phyloP scores from a whole-genome alignment of 2,888 invertebrate species.

The Priocnemis perturbator region DNA sequence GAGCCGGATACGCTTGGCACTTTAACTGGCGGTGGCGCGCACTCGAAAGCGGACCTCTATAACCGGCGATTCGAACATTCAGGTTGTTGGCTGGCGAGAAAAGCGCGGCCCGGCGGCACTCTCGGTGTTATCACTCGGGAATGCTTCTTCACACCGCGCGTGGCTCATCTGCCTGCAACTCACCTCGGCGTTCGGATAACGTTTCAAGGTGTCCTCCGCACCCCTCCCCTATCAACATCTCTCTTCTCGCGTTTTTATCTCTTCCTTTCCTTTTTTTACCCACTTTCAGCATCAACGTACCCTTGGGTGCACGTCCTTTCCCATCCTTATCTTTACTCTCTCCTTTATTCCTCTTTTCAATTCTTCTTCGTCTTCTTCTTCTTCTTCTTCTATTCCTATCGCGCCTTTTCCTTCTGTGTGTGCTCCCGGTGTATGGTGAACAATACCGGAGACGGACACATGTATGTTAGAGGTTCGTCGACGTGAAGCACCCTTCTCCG shows the following conservation, averaged over 20 bases:
- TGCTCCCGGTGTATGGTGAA: too few relatives aligned
- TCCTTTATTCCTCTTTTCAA: neutral
- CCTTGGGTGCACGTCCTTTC: neutral
- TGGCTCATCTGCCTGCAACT: slow-evolving; percentile 32
- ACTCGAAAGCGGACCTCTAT: neutral
- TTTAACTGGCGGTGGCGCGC: slow-evolving; percentile 6
- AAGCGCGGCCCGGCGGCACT: slow-evolving; percentile 4
- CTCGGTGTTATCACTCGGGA: slow-evolving; percentile 51
- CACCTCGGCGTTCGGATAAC: slow-evolving; percentile 32
- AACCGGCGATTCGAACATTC: slow-evolving; percentile 15
- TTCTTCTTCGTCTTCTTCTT: neutral
- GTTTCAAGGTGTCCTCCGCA: slow-evolving; percentile 11
- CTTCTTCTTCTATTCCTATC: neutral
- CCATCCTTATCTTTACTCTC: neutral
- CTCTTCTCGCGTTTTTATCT: slow-evolving; percentile 6
- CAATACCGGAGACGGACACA: too few relatives aligned
- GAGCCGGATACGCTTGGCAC: slow-evolving; percentile 4
- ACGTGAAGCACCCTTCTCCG: too few relatives aligned
- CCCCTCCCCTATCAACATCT: neutral
- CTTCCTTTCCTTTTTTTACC: neutral
- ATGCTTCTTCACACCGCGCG: slow-evolving; percentile 39
- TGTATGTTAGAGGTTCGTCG: too few relatives aligned
- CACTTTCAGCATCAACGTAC: neutral
- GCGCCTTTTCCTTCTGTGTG: too few relatives aligned
- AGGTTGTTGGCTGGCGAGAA: slow-evolving; percentile 29